Evolutionary conservation across 2,113 vertebrate genomes (phyloP).

Genomic region (Toxotes jaculatrix): DNA sequence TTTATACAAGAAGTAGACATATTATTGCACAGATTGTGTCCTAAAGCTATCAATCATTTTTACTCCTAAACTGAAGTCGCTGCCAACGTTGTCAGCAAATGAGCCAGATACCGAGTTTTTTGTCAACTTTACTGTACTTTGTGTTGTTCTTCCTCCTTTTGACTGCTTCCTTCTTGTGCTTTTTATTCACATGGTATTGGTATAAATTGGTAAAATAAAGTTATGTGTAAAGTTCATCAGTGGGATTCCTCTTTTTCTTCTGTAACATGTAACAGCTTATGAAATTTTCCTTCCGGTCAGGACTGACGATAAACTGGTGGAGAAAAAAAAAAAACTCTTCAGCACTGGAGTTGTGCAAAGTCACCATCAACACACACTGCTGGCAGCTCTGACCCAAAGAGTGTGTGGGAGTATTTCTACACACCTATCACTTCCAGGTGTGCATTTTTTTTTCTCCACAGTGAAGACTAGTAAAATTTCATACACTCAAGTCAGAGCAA

Average conservation of each 20-base stretch:
- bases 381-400: background rate
- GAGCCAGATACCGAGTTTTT: conserved; percentile 34
- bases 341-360: background rate
- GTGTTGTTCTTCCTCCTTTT: conserved; percentile 60
- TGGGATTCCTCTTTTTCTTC: background rate
- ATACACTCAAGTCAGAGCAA: no score
- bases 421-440: no score
- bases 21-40: conserved; percentile 52
- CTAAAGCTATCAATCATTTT: conserved; percentile 33
- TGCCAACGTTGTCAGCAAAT: conserved; percentile 36
- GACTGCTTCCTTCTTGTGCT: conserved; percentile 56
- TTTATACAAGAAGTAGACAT: conserved; percentile 53
- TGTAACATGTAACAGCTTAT: background rate
- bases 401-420: background rate
- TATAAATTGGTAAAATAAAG: conserved; percentile 77
- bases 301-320: background rate
- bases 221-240: conserved; percentile 33
- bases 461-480: no score
- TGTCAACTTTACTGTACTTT: conserved; percentile 64
- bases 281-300: background rate
- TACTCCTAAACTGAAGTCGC: conserved; percentile 32
- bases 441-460: no score
- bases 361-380: background rate
- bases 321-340: background rate
- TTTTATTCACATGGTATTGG: conserved; percentile 64